A percentile compares a stretch with the other conserved stretches of the same genome.
phyloP scores from a whole-genome alignment of 2,113 vertebrate species.

The Bubo blakistoni region DNA sequence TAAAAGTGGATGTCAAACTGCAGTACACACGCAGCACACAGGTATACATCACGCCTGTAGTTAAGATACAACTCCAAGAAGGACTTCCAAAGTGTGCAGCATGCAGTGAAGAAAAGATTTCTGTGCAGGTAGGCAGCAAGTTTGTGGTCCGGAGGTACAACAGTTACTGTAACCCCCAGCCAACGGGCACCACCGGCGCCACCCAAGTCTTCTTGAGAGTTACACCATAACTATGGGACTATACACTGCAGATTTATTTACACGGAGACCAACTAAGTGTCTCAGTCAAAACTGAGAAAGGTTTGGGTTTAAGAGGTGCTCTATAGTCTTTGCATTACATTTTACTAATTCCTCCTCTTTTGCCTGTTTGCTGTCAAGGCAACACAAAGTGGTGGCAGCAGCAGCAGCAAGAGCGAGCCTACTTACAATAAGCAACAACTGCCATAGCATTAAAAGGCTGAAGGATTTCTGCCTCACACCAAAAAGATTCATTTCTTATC shows the following conservation, averaged over 20 bases:
- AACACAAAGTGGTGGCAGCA: neutral
- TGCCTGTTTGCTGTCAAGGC: neutral
- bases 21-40: neutral
- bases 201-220: accelerated
- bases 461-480: neutral
- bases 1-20: neutral
- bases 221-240: neutral
- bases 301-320: neutral
- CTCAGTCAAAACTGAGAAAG: neutral
- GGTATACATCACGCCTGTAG: accelerated
- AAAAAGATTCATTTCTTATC: neutral
- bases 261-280: neutral
- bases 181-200: accelerated
- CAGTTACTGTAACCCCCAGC: neutral
- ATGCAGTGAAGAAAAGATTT: neutral
- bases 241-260: neutral
- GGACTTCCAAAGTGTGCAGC: neutral
- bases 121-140: neutral
- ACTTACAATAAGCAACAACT: neutral
- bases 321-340: neutral
- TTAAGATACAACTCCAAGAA: neutral
- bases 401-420: neutral
- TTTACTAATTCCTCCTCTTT: neutral
- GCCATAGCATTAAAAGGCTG: neutral
- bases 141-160: neutral